phyloP scores from a whole-genome alignment of 1,140 invertebrate species.

The Drosophila asahinai region DNA sequence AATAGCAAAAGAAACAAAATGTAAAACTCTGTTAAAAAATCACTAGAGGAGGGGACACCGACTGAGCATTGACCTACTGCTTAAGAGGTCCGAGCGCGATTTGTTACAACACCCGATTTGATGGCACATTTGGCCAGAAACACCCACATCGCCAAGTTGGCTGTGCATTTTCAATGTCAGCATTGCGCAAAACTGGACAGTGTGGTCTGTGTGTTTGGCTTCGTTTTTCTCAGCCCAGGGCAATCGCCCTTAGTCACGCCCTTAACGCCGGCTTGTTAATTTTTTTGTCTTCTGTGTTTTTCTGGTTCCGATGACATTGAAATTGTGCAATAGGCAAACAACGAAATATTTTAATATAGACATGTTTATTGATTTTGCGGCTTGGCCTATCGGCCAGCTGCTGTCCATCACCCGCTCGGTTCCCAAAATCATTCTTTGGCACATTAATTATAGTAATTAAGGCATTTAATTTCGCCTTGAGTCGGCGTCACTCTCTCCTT shows the following conservation, averaged over 20 bases:
- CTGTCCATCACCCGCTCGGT: conserved; percentile 47
- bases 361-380: conserved; percentile 65
- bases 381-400: conserved; percentile 9
- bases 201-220: conserved; percentile 37
- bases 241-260: conserved; percentile 64
- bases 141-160: conserved; percentile 58
- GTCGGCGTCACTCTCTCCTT: background rate
- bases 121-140: conserved; percentile 76
- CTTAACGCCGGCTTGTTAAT: conserved; percentile 66
- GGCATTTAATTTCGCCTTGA: conserved; percentile 64
- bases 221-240: conserved; percentile 24
- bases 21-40: conserved; percentile 29
- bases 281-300: conserved; percentile 27
- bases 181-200: conserved; percentile 68
- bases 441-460: conserved; percentile 76
- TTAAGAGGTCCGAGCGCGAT: conserved; percentile 59
- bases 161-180: conserved; percentile 79
- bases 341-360: conserved; percentile 52
- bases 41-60: background rate
- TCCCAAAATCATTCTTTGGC: conserved; percentile 63
- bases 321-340: conserved; percentile 68
- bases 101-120: conserved; percentile 68
- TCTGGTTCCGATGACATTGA: conserved; percentile 61
- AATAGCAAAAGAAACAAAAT: conserved; percentile 39
- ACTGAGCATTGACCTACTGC: conserved; percentile 37